These are phyloP conservation scores for Actinopyga echinites DNA, from an alignment of 53 echinoderm and acorn worm species.

Conservation along the genomic window DNA sequence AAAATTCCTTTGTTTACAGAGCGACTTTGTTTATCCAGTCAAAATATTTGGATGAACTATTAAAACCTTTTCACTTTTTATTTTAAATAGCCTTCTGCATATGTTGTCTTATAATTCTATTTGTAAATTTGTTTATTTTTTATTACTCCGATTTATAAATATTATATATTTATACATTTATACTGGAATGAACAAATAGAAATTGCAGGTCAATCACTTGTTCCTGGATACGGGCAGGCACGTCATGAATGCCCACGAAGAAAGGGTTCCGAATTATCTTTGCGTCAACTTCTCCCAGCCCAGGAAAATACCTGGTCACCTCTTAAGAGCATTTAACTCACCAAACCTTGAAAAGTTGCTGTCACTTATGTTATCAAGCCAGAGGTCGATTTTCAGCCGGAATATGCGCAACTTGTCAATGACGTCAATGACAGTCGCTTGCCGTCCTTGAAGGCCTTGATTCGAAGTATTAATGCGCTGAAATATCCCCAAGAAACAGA, in stretches of 20 bases:
- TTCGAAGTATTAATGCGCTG: neutral
- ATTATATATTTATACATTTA: too few relatives aligned
- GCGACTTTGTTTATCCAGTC: too few relatives aligned
- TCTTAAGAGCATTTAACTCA: neutral
- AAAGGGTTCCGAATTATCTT: conserved; percentile 3
- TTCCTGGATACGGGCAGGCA: neutral
- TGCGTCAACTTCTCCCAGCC: conserved; percentile 9
- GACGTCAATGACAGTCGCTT: neutral
- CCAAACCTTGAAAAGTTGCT: neutral
- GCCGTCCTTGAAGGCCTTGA: neutral
- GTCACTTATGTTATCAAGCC: neutral
- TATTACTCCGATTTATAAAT: too few relatives aligned
- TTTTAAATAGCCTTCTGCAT: too few relatives aligned
- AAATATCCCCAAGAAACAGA: neutral
- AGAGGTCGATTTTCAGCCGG: conserved; percentile 32
- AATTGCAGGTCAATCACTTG: neutral
- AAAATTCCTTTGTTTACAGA: too few relatives aligned
- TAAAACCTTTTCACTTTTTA: too few relatives aligned
- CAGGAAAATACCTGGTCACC: neutral
- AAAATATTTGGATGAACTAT: too few relatives aligned
- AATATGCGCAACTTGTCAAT: neutral
- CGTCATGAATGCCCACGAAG: neutral
- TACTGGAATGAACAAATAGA: too few relatives aligned
- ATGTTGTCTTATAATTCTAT: too few relatives aligned
- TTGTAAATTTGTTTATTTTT: too few relatives aligned